Evolutionary conservation across 2,888 invertebrate genomes (phyloP).

Genomic region (Cordilura impudica): DNA sequence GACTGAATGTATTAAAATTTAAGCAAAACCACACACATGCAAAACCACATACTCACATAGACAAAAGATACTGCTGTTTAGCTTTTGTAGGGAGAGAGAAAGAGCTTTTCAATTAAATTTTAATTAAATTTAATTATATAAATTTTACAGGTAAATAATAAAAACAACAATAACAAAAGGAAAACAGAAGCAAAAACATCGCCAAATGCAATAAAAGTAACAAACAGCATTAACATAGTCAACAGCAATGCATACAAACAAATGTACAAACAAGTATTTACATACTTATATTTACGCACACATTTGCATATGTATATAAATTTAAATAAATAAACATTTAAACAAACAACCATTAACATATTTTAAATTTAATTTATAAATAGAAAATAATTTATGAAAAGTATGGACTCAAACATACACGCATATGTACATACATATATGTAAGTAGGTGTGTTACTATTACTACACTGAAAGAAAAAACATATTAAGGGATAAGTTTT

Average conservation of each 20-base stretch:
- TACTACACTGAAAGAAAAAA: background rate
- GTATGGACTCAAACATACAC: constrained; percentile 8
- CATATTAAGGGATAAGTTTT: too few species aligned
- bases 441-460: constrained; percentile 1
- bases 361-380: constrained; percentile 54
- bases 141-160: constrained; percentile 61
- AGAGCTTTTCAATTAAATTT: constrained; percentile 67
- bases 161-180: constrained; percentile 8
- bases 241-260: constrained; percentile 29
- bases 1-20: constrained; percentile 21
- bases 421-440: background rate
- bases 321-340: constrained; percentile 26
- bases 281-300: background rate
- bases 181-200: background rate
- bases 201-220: constrained; percentile 28
- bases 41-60: background rate
- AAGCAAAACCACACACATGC: constrained; percentile 9
- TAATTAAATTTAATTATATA: constrained; percentile 68
- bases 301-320: background rate
- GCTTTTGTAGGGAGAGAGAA: constrained; percentile 50
- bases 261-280: constrained; percentile 26
- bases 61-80: background rate
- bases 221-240: constrained; percentile 38
- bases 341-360: constrained; percentile 46
- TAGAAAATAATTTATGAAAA: constrained; percentile 40